Base-by-base conservation (phyloP, 1,140 invertebrate genomes). In the Aricia agestis region DNA sequence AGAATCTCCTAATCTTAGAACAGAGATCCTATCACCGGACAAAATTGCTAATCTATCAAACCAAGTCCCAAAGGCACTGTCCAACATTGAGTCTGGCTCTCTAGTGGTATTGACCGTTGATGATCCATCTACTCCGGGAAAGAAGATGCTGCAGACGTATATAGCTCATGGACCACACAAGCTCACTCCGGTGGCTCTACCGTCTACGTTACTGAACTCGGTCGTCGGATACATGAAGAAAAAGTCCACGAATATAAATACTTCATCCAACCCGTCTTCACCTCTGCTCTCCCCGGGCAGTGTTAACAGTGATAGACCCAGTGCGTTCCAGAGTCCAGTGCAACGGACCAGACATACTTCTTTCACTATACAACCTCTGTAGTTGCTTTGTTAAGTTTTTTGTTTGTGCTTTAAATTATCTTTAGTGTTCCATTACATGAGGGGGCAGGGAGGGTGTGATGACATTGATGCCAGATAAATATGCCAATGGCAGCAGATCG, bases 71-170 rank as follows among this genome's bases (percentile, higher is more conserved):
- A 76, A 76, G 19, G 76, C 87, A 19, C 84, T 87, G 2, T 17
- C 78, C 0, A 89, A 91, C 65, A 86, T 91, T 4, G 86, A 88
- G 71, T 78, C 77, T 3, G 89, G 89, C 3, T 91, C 89, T 0
- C 72, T 91, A 17, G 88, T 91, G 0, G 87, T 90, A 0, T 72
- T 91, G 13, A 85, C 87, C 4, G 86, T 89, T 0, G 82, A 87
- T 65, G 87, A 91, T 67, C 89, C 89, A 0, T 81, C 81, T 3
- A 83, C 84, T 0, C 85, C 89, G 0, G 77, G 86, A 0, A 90
- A 90, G 76, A 91, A 90, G 74, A 87, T 89, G 82, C 70, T 91
- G 7, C 89, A 91, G 72, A 91, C 89, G 0, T 91, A 91, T 69
- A 86, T 91, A 59, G 83, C 87, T 2, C 77, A 82, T 6, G 85